phyloP scores from a whole-genome alignment of 2,113 vertebrate species.

The Oreochromis niloticus region DNA sequence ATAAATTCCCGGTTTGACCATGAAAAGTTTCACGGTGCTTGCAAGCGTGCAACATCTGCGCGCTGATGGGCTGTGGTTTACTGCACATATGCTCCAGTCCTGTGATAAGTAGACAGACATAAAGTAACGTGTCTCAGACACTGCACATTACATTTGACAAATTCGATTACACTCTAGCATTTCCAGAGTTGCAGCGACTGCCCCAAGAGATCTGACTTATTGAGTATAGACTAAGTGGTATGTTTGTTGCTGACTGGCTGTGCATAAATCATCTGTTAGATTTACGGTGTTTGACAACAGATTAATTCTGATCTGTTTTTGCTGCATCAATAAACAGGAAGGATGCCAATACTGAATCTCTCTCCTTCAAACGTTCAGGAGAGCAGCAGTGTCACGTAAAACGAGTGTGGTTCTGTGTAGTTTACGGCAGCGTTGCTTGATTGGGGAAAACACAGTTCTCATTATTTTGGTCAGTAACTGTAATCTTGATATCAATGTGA shows the following conservation, averaged over 20 bases:
- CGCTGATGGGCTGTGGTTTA: not conserved
- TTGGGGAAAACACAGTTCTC: not conserved
- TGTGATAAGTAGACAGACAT: not conserved
- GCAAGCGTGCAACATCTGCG: not conserved
- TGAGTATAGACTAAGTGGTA: not conserved
- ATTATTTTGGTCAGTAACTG: not conserved
- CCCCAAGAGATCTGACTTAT: not conserved
- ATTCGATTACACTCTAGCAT: not conserved
- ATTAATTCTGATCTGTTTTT: not conserved
- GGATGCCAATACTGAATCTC: not conserved
- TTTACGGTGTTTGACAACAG: not conserved
- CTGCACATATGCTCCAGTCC: not conserved
- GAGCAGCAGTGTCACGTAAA: not conserved
- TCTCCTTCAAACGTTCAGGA: not conserved
- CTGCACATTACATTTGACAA: not conserved
- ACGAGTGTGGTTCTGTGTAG: not conserved
- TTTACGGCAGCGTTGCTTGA: accelerated
- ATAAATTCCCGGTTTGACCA: not conserved
- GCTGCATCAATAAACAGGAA: not conserved
- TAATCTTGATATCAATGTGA: not conserved
- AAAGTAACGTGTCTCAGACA: not conserved
- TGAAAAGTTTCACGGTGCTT: not conserved
- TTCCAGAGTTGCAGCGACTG: not conserved
- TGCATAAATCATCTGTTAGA: not conserved
- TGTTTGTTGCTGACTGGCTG: not conserved